These are phyloP conservation scores for Samia ricini DNA, from an alignment of 1,140 invertebrate species.

Conservation along the genomic window DNA sequence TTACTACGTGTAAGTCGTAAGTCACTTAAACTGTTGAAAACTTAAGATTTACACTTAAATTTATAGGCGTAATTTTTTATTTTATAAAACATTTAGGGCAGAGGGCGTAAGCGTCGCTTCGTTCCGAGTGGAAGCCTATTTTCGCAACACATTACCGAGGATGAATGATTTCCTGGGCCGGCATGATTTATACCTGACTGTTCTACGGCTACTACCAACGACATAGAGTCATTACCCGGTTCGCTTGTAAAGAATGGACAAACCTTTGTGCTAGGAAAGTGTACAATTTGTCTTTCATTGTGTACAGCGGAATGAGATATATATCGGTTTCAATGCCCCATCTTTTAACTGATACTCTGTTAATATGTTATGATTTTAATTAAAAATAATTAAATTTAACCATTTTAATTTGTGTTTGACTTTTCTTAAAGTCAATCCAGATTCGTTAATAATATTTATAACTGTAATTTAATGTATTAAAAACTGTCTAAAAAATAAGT, in stretches of 20 bases:
- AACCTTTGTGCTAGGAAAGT: slow-evolving; percentile 55
- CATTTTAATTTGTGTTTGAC: no score
- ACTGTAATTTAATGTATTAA: no score
- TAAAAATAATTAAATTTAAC: background rate
- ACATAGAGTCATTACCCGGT: slow-evolving; percentile 57
- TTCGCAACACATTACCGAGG: slow-evolving; percentile 74
- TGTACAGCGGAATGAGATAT: slow-evolving; percentile 30
- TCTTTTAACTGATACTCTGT: slow-evolving; percentile 13
- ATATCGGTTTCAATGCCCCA: slow-evolving; percentile 21
- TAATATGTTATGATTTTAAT: background rate
- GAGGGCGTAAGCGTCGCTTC: slow-evolving; percentile 36
- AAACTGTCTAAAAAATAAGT: no score
- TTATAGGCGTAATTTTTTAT: slow-evolving; percentile 22
- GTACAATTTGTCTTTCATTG: slow-evolving; percentile 65
- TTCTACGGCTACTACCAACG: slow-evolving; percentile 36
- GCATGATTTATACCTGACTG: slow-evolving; percentile 66
- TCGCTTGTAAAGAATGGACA: slow-evolving; percentile 56
- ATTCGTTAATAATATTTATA: no score
- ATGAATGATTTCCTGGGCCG: slow-evolving; percentile 73
- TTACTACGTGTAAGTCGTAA: background rate
- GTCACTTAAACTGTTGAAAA: background rate
- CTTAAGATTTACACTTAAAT: background rate
- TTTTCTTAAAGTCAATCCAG: no score
- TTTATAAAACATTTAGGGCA: slow-evolving; percentile 62
- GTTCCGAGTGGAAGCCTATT: slow-evolving; percentile 68